Conservation (phyloP, 2,797 vertebrate species). For the Scomberomorus guttatus region DNA sequence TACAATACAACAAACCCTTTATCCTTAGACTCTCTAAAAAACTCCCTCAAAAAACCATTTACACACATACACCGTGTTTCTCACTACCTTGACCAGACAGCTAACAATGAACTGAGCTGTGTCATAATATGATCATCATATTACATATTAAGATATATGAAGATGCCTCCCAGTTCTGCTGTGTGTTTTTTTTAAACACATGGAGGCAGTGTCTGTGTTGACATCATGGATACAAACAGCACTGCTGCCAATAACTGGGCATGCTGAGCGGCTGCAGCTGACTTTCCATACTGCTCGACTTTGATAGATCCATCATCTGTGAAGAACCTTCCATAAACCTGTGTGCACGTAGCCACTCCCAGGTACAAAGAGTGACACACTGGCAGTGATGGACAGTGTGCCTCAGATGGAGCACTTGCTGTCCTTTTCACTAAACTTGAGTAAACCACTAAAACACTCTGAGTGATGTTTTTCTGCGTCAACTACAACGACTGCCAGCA, state of each 20-base stretch:
- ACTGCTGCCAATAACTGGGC: slow-evolving; percentile 27
- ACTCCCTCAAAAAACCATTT: too few relatives aligned
- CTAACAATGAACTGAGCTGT: not conserved
- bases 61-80: slow-evolving; percentile 7
- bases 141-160: not conserved
- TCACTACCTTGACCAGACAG: not conserved
- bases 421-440: too few relatives aligned
- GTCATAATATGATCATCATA: not conserved
- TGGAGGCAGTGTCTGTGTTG: not conserved
- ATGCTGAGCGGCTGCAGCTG: slow-evolving; percentile 46
- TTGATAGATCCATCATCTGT: slow-evolving; percentile 23
- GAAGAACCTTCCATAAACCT: slow-evolving; percentile 11
- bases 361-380: not conserved
- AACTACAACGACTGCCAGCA: too few relatives aligned
- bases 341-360: not conserved
- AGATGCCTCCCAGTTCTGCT: not conserved
- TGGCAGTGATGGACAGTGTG: not conserved
- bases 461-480: too few relatives aligned
- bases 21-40: too few relatives aligned
- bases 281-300: slow-evolving; percentile 43
- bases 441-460: too few relatives aligned
- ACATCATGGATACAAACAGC: slow-evolving; percentile 27
- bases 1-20: too few relatives aligned
- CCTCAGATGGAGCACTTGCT: too few relatives aligned
- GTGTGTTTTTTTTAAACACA: slow-evolving; percentile 5